Conservation (phyloP, 1,140 invertebrate genomes). For the Anoplolepis gracilipes region DNA sequence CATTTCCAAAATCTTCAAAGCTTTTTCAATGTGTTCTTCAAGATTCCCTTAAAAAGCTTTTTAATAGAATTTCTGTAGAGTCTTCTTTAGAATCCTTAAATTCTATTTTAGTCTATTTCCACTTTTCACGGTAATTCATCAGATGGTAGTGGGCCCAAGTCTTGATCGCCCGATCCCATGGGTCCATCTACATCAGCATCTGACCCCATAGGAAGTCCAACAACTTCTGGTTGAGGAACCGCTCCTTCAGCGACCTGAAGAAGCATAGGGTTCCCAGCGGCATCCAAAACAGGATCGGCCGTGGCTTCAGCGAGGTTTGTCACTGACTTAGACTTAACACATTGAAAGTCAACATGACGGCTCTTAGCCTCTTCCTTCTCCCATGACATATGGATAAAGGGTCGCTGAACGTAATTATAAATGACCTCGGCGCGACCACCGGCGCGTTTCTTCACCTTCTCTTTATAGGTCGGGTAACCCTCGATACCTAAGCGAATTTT, state of each 20-base stretch:
- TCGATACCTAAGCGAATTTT: slow-evolving; percentile 99
- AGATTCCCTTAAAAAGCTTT: slow-evolving; percentile 3
- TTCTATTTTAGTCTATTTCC: neutral
- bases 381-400: slow-evolving; percentile 99
- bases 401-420: slow-evolving; percentile 99
- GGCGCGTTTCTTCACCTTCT: slow-evolving; percentile 96
- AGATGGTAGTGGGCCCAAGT: slow-evolving; percentile 66
- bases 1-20: too few species aligned
- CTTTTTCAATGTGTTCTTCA: neutral
- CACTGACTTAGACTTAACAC: slow-evolving; percentile 97
- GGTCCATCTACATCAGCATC: slow-evolving; percentile 81
- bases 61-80: neutral
- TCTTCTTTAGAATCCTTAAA: neutral
- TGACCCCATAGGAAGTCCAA: slow-evolving; percentile 70
- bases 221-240: slow-evolving; percentile 72
- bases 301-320: slow-evolving; percentile 97
- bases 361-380: slow-evolving; percentile 99
- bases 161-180: slow-evolving; percentile 72
- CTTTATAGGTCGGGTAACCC: slow-evolving; percentile 99
- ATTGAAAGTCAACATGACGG: slow-evolving; percentile 99
- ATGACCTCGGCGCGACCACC: slow-evolving; percentile 98
- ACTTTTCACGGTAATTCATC: slow-evolving; percentile 65
- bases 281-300: slow-evolving; percentile 92
- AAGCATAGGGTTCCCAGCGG: slow-evolving; percentile 73
- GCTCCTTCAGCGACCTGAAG: slow-evolving; percentile 66